phyloP scores from a whole-genome alignment of 2,113 vertebrate genomes.

The Poecile atricapillus region DNA sequence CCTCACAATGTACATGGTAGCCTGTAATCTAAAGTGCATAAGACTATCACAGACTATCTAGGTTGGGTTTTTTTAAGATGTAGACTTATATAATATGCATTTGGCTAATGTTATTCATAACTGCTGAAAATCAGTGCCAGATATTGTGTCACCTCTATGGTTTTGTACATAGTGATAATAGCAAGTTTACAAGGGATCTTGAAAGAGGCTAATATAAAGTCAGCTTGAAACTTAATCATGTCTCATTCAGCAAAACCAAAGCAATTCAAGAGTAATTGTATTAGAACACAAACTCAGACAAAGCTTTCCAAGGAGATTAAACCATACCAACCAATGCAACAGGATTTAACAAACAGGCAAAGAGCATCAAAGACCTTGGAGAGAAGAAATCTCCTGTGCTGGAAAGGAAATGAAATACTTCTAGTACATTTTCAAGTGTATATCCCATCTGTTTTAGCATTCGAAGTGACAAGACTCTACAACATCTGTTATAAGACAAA shows the following conservation, averaged over 20 bases:
- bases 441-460: conserved; percentile 62
- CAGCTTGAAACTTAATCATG: not conserved
- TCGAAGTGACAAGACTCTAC: conserved; percentile 43
- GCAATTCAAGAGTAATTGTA: conserved; percentile 30
- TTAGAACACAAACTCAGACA: conserved; percentile 11
- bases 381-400: conserved; percentile 21
- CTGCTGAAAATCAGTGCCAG: not conserved
- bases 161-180: not conserved
- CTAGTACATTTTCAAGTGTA: conserved; percentile 48
- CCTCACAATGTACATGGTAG: not conserved
- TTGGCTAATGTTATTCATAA: not conserved
- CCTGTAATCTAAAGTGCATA: not conserved
- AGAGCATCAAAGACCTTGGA: conserved; percentile 41
- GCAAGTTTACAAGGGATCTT: not conserved
- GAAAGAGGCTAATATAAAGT: conserved; percentile 21
- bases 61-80: not conserved
- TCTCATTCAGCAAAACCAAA: conserved; percentile 39
- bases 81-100: not conserved
- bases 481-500: conserved; percentile 64
- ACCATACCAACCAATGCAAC: conserved; percentile 1
- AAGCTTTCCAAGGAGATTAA: conserved; percentile 28
- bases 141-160: not conserved
- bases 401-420: conserved; percentile 64
- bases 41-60: not conserved
- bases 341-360: conserved; percentile 13